Percentiles rank a stretch among this genome's conserved stretches.
Evolutionary conservation across 2,797 vertebrate genomes (phyloP).

Genomic region (Sternarchorhynchus goeldii): DNA sequence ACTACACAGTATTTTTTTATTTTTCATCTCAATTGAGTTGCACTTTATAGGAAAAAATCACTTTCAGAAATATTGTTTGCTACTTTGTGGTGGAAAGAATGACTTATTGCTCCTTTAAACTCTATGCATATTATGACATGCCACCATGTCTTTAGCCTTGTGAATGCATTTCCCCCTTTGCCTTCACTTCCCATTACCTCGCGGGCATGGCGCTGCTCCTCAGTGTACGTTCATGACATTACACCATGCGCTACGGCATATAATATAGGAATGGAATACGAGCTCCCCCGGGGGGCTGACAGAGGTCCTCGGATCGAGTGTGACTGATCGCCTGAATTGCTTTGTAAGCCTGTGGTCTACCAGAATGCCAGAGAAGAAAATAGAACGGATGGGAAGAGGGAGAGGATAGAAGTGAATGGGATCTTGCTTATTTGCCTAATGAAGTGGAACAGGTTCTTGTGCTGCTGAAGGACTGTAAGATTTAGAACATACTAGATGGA

Average conservation of each 20-base stretch:
- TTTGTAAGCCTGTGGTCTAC: constrained; percentile 1
- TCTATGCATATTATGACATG: too few relatives aligned
- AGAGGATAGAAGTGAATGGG: not conserved
- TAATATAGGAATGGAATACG: constrained; percentile 43
- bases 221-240: constrained; percentile 40
- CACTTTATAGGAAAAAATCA: too few relatives aligned
- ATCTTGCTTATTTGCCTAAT: not conserved
- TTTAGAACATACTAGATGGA: not conserved
- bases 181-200: constrained; percentile 50
- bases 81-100: too few relatives aligned
- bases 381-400: not conserved
- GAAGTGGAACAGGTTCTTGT: constrained; percentile 6
- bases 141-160: not conserved
- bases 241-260: constrained; percentile 36
- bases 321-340: constrained; percentile 26
- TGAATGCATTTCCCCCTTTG: constrained; percentile 21
- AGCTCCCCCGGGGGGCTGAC: constrained; percentile 33
- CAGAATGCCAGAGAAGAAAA: constrained; percentile 4
- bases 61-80: too few relatives aligned
- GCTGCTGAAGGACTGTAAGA: not conserved
- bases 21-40: too few relatives aligned
- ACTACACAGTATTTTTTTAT: too few relatives aligned
- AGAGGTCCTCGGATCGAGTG: constrained; percentile 18
- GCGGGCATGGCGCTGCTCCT: constrained; percentile 42
- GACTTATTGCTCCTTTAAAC: too few relatives aligned